These are phyloP conservation scores for Dendrophyllia cribrosa DNA, from an alignment of 64 coral and sea anemone species.

Conservation along the genomic window DNA sequence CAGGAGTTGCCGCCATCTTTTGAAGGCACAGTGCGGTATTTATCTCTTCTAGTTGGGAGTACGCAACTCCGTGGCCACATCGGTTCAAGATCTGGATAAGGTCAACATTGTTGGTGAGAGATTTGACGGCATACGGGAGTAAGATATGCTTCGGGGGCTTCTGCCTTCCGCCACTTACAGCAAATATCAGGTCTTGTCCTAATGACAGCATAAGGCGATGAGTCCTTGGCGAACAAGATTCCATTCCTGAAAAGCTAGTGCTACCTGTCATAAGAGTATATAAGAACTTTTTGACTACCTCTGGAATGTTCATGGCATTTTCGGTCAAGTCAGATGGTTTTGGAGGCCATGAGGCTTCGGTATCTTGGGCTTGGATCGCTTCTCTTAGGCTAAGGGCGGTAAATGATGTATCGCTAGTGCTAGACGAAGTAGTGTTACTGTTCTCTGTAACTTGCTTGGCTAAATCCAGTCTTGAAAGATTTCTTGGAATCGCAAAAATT, in stretches of 20 bases:
- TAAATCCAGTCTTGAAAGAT: constrained; percentile 45
- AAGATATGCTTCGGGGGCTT: constrained; percentile 69
- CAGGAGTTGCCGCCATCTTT: constrained; percentile 44
- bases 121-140: constrained; percentile 65
- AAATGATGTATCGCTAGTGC: neutral
- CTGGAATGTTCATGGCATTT: constrained; percentile 52
- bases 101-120: constrained; percentile 38
- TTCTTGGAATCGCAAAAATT: constrained; percentile 69
- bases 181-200: constrained; percentile 54
- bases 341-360: constrained; percentile 56
- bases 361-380: constrained; percentile 34
- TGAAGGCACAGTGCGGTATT: constrained; percentile 61
- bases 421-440: neutral
- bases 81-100: constrained; percentile 27
- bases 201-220: constrained; percentile 49
- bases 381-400: constrained; percentile 45
- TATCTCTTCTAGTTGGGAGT: constrained; percentile 55
- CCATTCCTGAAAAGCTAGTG: neutral
- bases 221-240: constrained; percentile 29
- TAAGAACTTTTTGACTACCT: constrained; percentile 51
- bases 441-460: constrained; percentile 36
- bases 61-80: constrained; percentile 44
- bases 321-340: constrained; percentile 44
- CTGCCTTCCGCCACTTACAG: constrained; percentile 35
- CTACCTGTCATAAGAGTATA: constrained; percentile 44